These are phyloP conservation scores for Salminus brasiliensis DNA, from an alignment of 2,113 vertebrate genomes.

Conservation along the genomic window DNA sequence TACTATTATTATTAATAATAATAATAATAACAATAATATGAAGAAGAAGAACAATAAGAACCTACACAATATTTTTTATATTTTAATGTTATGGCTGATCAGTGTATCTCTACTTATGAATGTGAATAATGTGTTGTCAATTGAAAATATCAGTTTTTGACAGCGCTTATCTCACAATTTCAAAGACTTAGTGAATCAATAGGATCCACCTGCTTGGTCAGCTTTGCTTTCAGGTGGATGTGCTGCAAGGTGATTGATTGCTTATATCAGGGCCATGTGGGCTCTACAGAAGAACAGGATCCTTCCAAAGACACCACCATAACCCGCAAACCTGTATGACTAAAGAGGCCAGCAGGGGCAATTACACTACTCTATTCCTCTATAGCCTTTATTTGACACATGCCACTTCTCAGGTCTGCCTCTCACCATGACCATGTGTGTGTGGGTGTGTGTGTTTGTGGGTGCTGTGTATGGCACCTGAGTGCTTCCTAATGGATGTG, in stretches of 20 bases:
- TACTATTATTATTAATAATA: too few relatives aligned
- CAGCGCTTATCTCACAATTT: too few relatives aligned
- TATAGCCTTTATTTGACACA: slow-evolving; percentile 12
- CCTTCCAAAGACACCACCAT: not conserved
- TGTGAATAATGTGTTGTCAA: too few relatives aligned
- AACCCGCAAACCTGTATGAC: not conserved
- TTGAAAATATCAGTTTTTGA: too few relatives aligned
- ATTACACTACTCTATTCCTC: not conserved
- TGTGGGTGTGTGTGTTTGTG: not conserved
- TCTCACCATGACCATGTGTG: not conserved
- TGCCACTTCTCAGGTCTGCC: not conserved
- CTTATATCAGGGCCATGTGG: too few relatives aligned
- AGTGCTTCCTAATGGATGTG: slow-evolving; percentile 18
- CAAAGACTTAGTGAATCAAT: not conserved
- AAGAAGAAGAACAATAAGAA: too few relatives aligned
- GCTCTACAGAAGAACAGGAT: not conserved
- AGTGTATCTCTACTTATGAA: too few relatives aligned
- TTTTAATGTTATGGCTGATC: not conserved
- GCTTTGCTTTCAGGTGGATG: not conserved
- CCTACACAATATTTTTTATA: too few relatives aligned
- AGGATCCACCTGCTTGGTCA: not conserved
- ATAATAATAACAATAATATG: too few relatives aligned
- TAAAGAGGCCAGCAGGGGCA: not conserved
- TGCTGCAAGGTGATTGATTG: not conserved
- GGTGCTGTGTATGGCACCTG: not conserved